Evolutionary conservation across 2,797 vertebrate genomes (phyloP).

Genomic region (Chelmon rostratus): DNA sequence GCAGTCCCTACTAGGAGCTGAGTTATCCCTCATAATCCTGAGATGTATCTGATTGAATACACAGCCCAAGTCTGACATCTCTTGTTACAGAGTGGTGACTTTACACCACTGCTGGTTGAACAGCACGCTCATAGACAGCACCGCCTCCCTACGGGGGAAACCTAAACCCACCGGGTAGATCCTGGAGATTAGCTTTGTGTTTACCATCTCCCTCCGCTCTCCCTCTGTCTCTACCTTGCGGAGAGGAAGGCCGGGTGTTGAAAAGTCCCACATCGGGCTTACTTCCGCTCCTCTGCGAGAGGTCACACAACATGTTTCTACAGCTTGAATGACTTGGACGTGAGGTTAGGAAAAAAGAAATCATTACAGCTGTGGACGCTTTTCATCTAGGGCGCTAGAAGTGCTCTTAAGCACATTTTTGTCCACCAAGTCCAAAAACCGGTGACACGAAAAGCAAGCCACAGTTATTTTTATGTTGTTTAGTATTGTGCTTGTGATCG

Average conservation of each 20-base stretch:
- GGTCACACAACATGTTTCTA: slow-evolving; percentile 61
- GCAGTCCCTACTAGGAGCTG: slow-evolving; percentile 15
- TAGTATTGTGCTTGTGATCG: background rate
- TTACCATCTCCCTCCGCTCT: slow-evolving; percentile 53
- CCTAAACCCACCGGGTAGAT: slow-evolving; percentile 68
- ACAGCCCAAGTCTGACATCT: slow-evolving; percentile 47
- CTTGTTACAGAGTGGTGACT: slow-evolving; percentile 55
- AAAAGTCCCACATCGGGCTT: slow-evolving; percentile 47
- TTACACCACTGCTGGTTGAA: slow-evolving; percentile 52
- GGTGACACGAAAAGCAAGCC: too few species aligned
- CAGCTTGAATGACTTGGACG: slow-evolving; percentile 44
- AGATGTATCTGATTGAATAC: slow-evolving; percentile 32
- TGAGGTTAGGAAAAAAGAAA: slow-evolving; percentile 30
- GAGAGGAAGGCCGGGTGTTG: slow-evolving; percentile 34
- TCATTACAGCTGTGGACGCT: background rate
- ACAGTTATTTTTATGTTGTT: slow-evolving; percentile 11
- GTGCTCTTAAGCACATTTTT: background rate
- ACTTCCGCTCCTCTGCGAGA: slow-evolving; percentile 43
- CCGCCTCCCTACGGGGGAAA: slow-evolving; percentile 63
- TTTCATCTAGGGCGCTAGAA: background rate
- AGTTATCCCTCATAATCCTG: slow-evolving; percentile 43
- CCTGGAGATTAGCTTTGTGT: slow-evolving; percentile 64
- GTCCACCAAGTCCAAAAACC: background rate
- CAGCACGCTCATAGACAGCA: slow-evolving; percentile 40
- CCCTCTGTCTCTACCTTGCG: slow-evolving; percentile 31